A percentile compares a stretch with the other conserved stretches of the same genome.
Conservation (phyloP, 2,113 vertebrate genomes). For the Muntiacus muntjak region DNA sequence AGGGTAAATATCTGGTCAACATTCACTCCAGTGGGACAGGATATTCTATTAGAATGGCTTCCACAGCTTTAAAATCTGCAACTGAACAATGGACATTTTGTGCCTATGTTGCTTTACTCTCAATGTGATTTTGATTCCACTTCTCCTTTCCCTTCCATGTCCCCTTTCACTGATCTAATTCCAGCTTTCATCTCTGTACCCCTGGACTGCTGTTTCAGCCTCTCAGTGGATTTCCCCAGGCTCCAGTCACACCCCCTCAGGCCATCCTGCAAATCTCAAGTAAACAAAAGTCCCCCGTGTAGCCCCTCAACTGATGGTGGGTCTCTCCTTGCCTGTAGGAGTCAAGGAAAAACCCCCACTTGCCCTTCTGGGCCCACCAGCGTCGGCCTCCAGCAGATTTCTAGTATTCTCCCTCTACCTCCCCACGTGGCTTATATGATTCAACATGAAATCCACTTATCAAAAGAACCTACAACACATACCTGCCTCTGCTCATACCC, state of each 20-base stretch:
- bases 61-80: background rate
- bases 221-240: background rate
- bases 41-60: background rate
- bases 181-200: background rate
- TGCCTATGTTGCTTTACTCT: background rate
- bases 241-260: background rate
- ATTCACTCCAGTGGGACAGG: background rate
- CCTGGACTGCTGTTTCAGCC: background rate
- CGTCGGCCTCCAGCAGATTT: background rate
- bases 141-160: background rate
- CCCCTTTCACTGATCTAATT: rapidly evolving
- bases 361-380: background rate
- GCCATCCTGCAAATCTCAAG: background rate
- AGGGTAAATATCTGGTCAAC: background rate
- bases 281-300: background rate
- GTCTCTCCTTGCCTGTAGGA: background rate
- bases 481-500: background rate
- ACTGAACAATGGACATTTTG: background rate
- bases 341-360: background rate
- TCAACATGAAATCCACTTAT: background rate
- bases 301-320: background rate
- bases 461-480: background rate
- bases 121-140: background rate
- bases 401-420: background rate
- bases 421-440: background rate